Base-by-base conservation (phyloP, 2,888 invertebrate species). In the Tetranychus piercei region DNA sequence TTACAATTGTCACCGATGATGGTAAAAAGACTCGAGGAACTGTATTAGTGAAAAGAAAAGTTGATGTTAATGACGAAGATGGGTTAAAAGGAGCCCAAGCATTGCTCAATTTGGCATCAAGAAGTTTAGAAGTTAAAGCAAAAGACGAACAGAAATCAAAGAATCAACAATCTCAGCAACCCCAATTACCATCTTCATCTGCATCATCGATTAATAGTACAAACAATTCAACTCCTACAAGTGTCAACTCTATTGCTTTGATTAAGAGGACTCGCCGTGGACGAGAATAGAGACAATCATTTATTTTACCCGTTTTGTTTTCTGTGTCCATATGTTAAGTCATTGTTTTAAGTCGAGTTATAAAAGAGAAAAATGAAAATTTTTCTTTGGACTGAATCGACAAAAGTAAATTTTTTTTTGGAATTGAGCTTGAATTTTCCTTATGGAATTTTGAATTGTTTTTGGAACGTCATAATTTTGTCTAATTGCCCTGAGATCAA, bases 51-150 rank as follows among this genome's bases (percentile, higher is more conserved):
- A 71, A 71, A 44, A 73, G 64, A 73, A 73, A 64, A 23, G 64
- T 64, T 45, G 55, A 45, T 22, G 77, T 75, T 34, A 74, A 80
- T 44, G 81, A 81, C 72, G 82, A 81, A n/a, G 82, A 83, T 77
- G 80, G 81, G 77, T 80, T 88, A 78, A 87, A 88, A 79, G 90
- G 90, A 76, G 90, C 90, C 1, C 89, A 90, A 80, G 90, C 90
- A 0, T 83, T 90, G 77, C 83, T 90, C 71, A 90, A 90, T 64
- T 22, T 73, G 18, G 73, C 73, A 64, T 43, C n/a, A 8, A 15
- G 71, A 69, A 22, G 55, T 15, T 55, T 55, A 55, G 55, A 55
- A 55, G 55, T 55, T 15, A 55, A 55, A 55, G 3, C 55, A 55
- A 55, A 55, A 55, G 55, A 55, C 15, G 55, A 55, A 15, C 9